Conservation (phyloP, 2,888 invertebrate species). For the Synanthedon tipuliformis region DNA sequence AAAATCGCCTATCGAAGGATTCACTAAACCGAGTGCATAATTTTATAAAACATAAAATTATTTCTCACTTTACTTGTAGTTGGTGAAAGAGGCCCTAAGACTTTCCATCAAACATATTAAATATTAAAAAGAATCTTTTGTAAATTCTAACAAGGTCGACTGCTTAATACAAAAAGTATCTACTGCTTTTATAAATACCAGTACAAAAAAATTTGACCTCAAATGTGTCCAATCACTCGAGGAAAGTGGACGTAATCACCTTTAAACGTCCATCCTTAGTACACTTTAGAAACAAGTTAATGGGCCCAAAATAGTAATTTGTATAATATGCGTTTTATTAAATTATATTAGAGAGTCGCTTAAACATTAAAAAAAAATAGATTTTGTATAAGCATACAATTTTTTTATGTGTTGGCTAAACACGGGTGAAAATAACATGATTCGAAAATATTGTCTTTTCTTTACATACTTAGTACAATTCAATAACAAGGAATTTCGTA, state of each 20-base stretch:
- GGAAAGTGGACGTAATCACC: constrained; percentile 52
- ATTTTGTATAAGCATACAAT: no score
- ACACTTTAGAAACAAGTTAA: constrained; percentile 43
- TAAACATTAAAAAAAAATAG: no score
- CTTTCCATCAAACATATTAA: background rate
- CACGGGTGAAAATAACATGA: no score
- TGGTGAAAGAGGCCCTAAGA: no score
- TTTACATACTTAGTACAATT: no score
- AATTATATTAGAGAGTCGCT: background rate
- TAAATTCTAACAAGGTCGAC: constrained; percentile 13
- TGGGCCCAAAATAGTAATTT: constrained; percentile 49
- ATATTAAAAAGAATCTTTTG: constrained; percentile 2
- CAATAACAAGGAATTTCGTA: background rate
- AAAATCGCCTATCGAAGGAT: no score
- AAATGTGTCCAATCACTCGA: constrained; percentile 55
- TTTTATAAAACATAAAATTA: no score
- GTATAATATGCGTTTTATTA: background rate
- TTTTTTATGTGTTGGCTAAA: no score
- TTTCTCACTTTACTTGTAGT: no score
- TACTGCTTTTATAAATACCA: constrained; percentile 53
- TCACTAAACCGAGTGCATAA: no score
- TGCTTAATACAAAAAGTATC: constrained; percentile 37
- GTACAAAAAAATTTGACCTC: constrained; percentile 40
- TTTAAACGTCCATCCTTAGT: constrained; percentile 45
- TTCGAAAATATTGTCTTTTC: no score